Conservation (phyloP, 2,113 vertebrate genomes). For the Galeopterus variegatus region DNA sequence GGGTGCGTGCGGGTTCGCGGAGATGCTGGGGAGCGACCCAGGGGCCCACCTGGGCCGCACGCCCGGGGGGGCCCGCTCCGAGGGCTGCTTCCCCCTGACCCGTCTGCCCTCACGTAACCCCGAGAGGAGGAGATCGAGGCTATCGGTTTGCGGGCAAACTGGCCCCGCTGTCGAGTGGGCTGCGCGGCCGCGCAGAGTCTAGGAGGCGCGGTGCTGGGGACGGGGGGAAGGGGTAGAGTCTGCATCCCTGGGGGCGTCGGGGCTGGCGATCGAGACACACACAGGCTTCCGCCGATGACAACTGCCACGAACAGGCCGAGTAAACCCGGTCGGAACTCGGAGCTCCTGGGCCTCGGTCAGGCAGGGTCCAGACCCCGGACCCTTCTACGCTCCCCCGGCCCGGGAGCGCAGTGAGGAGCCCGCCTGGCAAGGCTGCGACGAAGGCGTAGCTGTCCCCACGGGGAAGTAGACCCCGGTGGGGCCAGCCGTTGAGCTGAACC, state of each 20-base stretch:
- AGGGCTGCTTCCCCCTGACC: neutral
- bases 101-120: neutral
- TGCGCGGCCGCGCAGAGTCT: neutral
- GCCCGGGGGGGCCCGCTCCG: neutral
- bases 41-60: neutral
- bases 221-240: neutral
- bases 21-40: neutral
- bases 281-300: neutral
- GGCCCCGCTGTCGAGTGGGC: neutral
- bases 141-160: neutral
- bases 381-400: too few relatives aligned
- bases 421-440: neutral
- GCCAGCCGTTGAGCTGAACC: slow-evolving; percentile 8
- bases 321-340: neutral
- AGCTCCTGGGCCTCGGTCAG: neutral
- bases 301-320: neutral
- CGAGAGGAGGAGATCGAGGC: neutral
- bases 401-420: neutral
- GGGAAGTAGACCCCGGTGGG: neutral
- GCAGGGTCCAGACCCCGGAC: neutral
- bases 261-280: neutral
- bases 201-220: neutral
- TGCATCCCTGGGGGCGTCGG: neutral
- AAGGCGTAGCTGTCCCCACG: neutral
- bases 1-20: neutral